These are phyloP conservation scores for Gonatopus flavifemur DNA, from an alignment of 1,140 invertebrate species.

Conservation along the genomic window DNA sequence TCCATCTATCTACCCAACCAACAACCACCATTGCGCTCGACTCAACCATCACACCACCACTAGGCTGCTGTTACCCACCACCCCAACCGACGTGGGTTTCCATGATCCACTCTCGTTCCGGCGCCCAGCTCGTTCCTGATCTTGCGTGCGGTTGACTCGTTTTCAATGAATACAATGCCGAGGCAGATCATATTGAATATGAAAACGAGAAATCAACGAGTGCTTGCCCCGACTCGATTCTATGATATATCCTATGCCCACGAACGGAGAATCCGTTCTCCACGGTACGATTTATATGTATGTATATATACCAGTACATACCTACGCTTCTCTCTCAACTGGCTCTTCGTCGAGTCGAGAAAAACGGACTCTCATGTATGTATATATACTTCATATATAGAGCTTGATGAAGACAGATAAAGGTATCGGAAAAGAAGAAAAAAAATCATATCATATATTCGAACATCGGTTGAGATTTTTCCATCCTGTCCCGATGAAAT, in stretches of 20 bases:
- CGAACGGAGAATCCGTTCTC: slow-evolving; percentile 26
- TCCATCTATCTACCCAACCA: slow-evolving; percentile 48
- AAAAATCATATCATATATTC: slow-evolving; percentile 21
- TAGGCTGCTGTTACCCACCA: not conserved
- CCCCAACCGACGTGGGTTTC: slow-evolving; percentile 24
- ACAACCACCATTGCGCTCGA: slow-evolving; percentile 20
- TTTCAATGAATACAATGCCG: slow-evolving; percentile 59
- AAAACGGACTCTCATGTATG: slow-evolving; percentile 15
- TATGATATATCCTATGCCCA: no score
- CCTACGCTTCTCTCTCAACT: no score
- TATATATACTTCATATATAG: no score
- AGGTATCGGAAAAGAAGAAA: not conserved
- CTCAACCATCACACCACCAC: slow-evolving; percentile 21
- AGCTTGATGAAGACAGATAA: no score
- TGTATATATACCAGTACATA: no score
- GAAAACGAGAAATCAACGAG: slow-evolving; percentile 59
- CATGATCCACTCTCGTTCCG: slow-evolving; percentile 46
- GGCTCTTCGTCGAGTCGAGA: slow-evolving; percentile 36
- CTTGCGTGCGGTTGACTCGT: slow-evolving; percentile 58
- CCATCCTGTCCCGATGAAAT: not conserved
- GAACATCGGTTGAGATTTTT: no score
- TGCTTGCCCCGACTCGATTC: slow-evolving; percentile 26
- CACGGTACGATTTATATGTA: no score
- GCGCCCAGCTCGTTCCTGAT: slow-evolving; percentile 45
- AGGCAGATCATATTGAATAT: slow-evolving; percentile 58